These are phyloP conservation scores for Argopecten irradians DNA, from an alignment of 1,140 invertebrate species.

Conservation along the genomic window DNA sequence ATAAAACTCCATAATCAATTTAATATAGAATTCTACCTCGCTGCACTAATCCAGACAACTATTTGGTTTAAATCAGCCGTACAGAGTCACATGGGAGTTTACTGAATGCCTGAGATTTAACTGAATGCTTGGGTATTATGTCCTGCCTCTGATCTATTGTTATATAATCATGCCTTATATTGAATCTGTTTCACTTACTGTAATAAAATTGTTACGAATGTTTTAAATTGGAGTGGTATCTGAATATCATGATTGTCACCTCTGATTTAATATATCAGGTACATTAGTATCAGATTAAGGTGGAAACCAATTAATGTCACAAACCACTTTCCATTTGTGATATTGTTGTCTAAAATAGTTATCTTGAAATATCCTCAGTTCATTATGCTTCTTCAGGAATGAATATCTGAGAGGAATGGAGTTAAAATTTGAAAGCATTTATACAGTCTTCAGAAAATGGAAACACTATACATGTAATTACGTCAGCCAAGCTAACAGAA, in stretches of 20 bases:
- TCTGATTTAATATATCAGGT: not conserved
- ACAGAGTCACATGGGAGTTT: not conserved
- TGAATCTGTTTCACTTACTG: not conserved
- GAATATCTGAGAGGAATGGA: not conserved
- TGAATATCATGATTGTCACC: not conserved
- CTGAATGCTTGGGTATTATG: too few relatives aligned
- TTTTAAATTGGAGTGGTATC: not conserved
- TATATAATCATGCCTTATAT: not conserved
- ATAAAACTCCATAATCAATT: not conserved
- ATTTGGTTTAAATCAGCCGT: not conserved
- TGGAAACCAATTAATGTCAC: not conserved
- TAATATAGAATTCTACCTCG: not conserved
- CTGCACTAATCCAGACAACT: conserved; percentile 5
- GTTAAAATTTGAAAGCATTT: not conserved
- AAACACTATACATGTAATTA: not conserved
- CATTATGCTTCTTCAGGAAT: not conserved
- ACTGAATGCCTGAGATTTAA: too few relatives aligned
- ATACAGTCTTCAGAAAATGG: not conserved
- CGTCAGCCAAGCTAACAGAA: not conserved
- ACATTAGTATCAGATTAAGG: not conserved
- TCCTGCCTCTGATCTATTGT: not conserved
- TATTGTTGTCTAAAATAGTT: not conserved
- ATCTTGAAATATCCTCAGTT: not conserved
- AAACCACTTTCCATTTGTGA: not conserved
- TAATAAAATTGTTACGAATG: not conserved